Evolutionary conservation across 2,113 vertebrate genomes (phyloP), one percentile per base, ranked within the genome.

Genomic region (Callipepla squamata): DNA sequence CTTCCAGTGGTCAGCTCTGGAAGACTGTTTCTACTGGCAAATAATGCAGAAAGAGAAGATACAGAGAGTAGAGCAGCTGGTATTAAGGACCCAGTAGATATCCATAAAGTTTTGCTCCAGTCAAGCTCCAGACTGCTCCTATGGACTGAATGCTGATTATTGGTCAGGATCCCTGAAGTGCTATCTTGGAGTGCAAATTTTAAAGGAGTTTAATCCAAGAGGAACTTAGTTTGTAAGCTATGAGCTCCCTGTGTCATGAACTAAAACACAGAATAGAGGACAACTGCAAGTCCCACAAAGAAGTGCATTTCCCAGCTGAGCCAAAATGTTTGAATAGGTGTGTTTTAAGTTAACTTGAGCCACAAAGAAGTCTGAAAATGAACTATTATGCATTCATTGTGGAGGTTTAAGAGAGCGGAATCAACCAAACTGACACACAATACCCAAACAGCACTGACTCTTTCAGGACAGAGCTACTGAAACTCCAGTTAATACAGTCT

Each of bases 231-330:
- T 50, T 22, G 20, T 53, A 61, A 74, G 26, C 23, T 77, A 21
- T 28, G 13, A 28, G 38, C 21, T 3, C 53, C n/a, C 79, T 25
- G 32, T 45, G 20, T 53, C 48, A 13, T 32, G 15, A 75, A 65
- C 16, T 19, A 38, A 75, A 79, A 48, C 10, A 50, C 7, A 69
- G 12, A 6, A 63, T 15, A 16, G 13, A 84, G 32, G 13, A 57
- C 13, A 50, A 7, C 21, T n/a, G 1, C 1, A 4, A 51, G 47
- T 42, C 17, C 4, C 23, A 61, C 9, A 14, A 53, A 36, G 9
- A 55, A 28, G 13, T 66, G 34, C 5, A 4, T 48, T 80, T 50
- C 18, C 65, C 9, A 16, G 7, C 59, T 25, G 61, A 77, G 18
- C 10, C 11, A 38, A 76, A 81, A 61, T 40, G 20, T 25, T 13